Evolutionary conservation across 2,888 invertebrate species (phyloP).

Genomic region (Rhaphigaster nebulosa): DNA sequence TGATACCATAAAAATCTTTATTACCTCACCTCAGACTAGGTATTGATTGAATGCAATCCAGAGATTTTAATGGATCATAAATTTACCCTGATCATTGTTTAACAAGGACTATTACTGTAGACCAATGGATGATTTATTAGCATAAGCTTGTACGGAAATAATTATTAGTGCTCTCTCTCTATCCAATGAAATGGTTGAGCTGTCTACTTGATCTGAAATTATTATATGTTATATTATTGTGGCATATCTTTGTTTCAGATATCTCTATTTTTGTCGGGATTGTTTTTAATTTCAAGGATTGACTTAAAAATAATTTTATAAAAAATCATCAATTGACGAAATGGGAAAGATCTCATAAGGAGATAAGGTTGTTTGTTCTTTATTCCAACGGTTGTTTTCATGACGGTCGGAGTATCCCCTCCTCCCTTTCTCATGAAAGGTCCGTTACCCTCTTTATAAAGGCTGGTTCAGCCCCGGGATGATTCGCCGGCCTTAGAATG

Average conservation of each 20-base stretch:
- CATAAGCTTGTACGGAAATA: not conserved
- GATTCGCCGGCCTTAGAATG: constrained; percentile 32
- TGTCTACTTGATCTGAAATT: not conserved
- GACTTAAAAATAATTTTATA: too few species aligned
- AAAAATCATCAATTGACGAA: too few species aligned
- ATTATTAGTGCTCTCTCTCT: not conserved
- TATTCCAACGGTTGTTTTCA: not conserved
- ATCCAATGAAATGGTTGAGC: not conserved
- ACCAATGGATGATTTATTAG: not conserved
- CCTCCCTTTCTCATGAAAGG: not conserved
- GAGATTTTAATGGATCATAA: not conserved
- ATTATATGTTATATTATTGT: not conserved
- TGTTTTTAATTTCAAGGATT: too few species aligned
- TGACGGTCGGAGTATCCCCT: not conserved
- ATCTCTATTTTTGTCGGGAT: too few species aligned
- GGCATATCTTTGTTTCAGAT: too few species aligned
- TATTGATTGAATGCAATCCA: not conserved
- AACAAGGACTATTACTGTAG: not conserved
- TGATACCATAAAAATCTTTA: too few species aligned
- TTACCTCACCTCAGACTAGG: not conserved
- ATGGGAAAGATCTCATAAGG: not conserved
- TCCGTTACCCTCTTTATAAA: constrained; percentile 30
- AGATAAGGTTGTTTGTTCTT: not conserved
- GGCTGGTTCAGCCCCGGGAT: not conserved
- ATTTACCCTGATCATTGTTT: not conserved